These are phyloP conservation scores for Thumatha senex DNA, from an alignment of 2,888 invertebrate species.

Conservation along the genomic window DNA sequence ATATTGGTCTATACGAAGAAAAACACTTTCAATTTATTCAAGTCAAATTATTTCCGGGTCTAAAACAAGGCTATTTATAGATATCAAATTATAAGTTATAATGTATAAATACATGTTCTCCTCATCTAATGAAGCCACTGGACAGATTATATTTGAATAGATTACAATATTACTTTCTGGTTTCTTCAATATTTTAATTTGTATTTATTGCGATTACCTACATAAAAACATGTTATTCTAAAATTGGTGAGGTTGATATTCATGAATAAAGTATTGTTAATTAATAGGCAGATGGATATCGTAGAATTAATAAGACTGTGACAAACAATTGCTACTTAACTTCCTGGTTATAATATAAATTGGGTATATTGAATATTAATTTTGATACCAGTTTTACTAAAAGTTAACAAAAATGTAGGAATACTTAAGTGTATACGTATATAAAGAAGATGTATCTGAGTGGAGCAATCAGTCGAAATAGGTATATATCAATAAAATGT, in stretches of 20 bases:
- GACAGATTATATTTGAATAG: slow-evolving; percentile 34
- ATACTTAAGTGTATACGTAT: neutral
- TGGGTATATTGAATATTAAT: neutral
- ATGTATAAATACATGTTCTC: slow-evolving; percentile 16
- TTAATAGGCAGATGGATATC: slow-evolving; percentile 4
- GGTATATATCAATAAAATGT: too few relatives aligned
- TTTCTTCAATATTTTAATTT: slow-evolving; percentile 16
- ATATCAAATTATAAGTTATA: slow-evolving; percentile 18
- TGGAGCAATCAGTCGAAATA: too few relatives aligned
- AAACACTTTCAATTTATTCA: slow-evolving; percentile 63
- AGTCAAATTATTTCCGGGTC: slow-evolving; percentile 48
- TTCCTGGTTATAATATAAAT: slow-evolving; percentile 1
- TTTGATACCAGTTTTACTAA: neutral
- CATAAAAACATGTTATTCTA: slow-evolving; percentile 3
- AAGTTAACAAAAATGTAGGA: neutral
- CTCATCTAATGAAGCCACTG: slow-evolving; percentile 21
- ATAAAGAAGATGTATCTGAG: neutral
- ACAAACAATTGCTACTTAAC: slow-evolving; percentile 1
- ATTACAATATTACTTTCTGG: slow-evolving; percentile 20
- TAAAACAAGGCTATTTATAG: slow-evolving; percentile 35
- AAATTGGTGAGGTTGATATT: slow-evolving; percentile 4
- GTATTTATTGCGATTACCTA: slow-evolving; percentile 7
- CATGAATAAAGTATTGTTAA: slow-evolving; percentile 7
- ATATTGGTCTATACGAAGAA: slow-evolving; percentile 52
- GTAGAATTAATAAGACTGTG: slow-evolving; percentile 1